phyloP scores from a whole-genome alignment of 2,797 vertebrate genomes.

The Calcarius lapponicus region DNA sequence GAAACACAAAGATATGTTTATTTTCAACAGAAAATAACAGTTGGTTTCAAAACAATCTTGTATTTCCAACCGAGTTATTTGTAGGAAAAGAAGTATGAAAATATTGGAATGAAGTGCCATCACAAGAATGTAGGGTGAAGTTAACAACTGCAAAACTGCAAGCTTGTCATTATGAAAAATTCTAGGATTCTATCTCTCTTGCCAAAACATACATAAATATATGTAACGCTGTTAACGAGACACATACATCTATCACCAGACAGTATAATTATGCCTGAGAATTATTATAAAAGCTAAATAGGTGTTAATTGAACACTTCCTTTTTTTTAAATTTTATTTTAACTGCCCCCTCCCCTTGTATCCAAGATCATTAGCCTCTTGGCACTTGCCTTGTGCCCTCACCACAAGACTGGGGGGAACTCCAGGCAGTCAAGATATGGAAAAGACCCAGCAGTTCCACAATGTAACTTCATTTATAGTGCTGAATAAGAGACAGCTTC shows the following conservation, averaged over 20 bases:
- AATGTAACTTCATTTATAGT: background rate
- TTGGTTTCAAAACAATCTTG: constrained; percentile 44
- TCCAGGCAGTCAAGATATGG: background rate
- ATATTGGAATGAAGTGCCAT: constrained; percentile 25
- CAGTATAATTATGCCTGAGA: background rate
- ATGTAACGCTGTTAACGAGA: background rate
- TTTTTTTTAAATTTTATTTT: background rate
- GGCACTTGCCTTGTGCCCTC: background rate
- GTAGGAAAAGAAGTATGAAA: constrained; percentile 4
- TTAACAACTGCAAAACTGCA: background rate
- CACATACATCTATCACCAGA: background rate
- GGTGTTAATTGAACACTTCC: constrained; percentile 35
- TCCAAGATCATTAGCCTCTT: background rate
- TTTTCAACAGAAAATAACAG: constrained; percentile 48
- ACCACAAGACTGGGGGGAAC: background rate
- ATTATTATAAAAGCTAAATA: background rate
- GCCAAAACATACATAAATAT: constrained; percentile 45
- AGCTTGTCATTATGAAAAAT: constrained; percentile 24
- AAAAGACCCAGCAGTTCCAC: background rate
- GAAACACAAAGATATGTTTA: constrained; percentile 31
- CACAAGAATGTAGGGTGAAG: constrained; percentile 47
- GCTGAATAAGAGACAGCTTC: background rate
- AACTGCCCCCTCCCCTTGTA: background rate
- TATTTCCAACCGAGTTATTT: constrained; percentile 25
- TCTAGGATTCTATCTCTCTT: background rate